These are phyloP conservation scores for Zeuzera pyrina DNA, from an alignment of 2,888 invertebrate genomes.

Conservation along the genomic window DNA sequence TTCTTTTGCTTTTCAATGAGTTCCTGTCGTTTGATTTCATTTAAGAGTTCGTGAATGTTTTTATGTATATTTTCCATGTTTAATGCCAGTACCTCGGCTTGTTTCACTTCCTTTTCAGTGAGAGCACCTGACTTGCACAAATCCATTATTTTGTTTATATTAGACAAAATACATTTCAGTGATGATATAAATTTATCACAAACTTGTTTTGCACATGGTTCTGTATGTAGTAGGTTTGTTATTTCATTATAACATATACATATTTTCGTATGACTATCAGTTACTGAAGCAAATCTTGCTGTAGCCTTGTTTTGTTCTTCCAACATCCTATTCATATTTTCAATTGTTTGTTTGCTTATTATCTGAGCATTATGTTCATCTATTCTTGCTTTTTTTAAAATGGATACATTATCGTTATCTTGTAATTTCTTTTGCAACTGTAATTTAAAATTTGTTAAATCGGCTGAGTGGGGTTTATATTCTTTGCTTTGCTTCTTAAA, in stretches of 20 bases:
- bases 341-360: conserved; percentile 49
- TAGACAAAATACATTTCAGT: conserved; percentile 48
- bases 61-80: conserved; percentile 63
- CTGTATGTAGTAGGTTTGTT: conserved; percentile 51
- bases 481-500: conserved; percentile 47
- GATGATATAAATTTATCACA: conserved; percentile 51
- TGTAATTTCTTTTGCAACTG: conserved; percentile 54
- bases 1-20: conserved; percentile 31
- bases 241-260: conserved; percentile 71
- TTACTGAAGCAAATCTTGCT: conserved; percentile 66
- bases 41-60: conserved; percentile 49
- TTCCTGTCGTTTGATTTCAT: conserved; percentile 34
- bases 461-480: conserved; percentile 46
- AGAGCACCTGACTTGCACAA: conserved; percentile 51
- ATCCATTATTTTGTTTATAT: conserved; percentile 58
- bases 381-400: conserved; percentile 49
- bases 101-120: conserved; percentile 66
- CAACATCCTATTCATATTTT: conserved; percentile 62
- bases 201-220: conserved; percentile 47
- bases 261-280: conserved; percentile 72
- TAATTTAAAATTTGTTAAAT: conserved; percentile 47
- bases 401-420: conserved; percentile 64
- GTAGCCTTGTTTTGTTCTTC: conserved; percentile 64
- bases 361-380: conserved; percentile 67
- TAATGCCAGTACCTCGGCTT: conserved; percentile 61